phyloP scores from a whole-genome alignment of 2,888 invertebrate species.

The Holacanthella duospinosa region DNA sequence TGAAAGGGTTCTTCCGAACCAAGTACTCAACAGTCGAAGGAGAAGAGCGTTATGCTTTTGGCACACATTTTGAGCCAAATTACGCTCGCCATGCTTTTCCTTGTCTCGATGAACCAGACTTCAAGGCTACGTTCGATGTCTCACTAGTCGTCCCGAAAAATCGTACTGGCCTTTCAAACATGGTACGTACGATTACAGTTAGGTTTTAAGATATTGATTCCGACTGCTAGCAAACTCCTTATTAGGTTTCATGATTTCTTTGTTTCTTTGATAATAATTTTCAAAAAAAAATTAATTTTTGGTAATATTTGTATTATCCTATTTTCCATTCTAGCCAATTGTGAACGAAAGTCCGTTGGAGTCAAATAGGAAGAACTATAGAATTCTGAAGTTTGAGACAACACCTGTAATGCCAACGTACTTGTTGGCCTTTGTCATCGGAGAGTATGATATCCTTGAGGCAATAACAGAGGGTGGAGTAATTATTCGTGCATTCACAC shows the following conservation, averaged over 20 bases:
- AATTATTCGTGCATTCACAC: conserved; percentile 37
- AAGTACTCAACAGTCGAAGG: conserved; percentile 61
- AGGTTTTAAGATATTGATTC: too few relatives aligned
- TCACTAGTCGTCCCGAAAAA: conserved; percentile 70
- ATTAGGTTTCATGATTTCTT: too few relatives aligned
- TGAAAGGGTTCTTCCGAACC: conserved; percentile 86
- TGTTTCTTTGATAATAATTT: too few relatives aligned
- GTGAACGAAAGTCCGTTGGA: conserved; percentile 40
- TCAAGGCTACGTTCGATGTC: conserved; percentile 89
- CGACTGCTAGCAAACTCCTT: too few relatives aligned
- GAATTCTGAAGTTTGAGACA: conserved; percentile 50
- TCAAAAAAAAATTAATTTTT: neutral
- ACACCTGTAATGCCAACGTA: conserved; percentile 52
- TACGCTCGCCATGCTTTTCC: conserved; percentile 89
- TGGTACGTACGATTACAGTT: conserved; percentile 52
- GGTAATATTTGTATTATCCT: neutral
- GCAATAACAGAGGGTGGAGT: conserved; percentile 43
- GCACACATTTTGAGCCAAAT: conserved; percentile 83
- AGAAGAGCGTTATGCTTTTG: conserved; percentile 69
- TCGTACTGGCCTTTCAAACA: conserved; percentile 82
- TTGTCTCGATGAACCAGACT: conserved; percentile 96
- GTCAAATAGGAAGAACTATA: neutral
- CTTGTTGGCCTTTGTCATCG: conserved; percentile 49
- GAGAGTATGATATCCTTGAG: conserved; percentile 50
- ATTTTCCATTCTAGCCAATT: conserved; percentile 41